Evolutionary conservation across 92 coral and sea anemone genomes (phyloP).

Genomic region (Galaxea fascicularis): DNA sequence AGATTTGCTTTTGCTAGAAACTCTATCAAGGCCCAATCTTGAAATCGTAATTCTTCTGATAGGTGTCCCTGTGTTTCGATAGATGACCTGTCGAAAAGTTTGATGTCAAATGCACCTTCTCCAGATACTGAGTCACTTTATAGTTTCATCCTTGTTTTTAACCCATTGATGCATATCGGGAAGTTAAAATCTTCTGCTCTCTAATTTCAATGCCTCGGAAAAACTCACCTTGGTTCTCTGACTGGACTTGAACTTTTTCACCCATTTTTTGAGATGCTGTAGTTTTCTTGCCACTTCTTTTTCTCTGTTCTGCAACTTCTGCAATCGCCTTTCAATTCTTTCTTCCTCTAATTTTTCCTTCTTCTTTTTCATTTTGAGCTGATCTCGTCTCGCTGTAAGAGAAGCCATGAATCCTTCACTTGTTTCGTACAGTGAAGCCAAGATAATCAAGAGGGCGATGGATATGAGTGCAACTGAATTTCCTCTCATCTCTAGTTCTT

Average conservation of each 20-base stretch:
- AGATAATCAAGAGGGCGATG: neutral
- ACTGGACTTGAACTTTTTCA: slow-evolving; percentile 7
- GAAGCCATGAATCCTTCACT: slow-evolving; percentile 36
- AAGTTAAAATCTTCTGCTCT: neutral
- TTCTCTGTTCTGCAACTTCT: neutral
- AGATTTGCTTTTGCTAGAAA: too few relatives aligned
- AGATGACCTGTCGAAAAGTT: too few relatives aligned
- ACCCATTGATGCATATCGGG: neutral
- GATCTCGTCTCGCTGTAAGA: slow-evolving; percentile 22
- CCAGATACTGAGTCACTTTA: too few relatives aligned
- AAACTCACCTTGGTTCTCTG: slow-evolving; percentile 30
- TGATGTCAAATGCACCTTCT: too few relatives aligned
- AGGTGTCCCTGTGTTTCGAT: too few relatives aligned
- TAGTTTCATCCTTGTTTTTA: neutral
- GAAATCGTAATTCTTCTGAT: too few relatives aligned
- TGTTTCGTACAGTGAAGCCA: slow-evolving; percentile 27
- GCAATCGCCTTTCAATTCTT: slow-evolving; percentile 6
- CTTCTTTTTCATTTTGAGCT: neutral
- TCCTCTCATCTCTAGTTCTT: slow-evolving; percentile 26
- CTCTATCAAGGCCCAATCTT: too few relatives aligned
- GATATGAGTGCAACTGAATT: neutral
- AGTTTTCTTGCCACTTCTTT: slow-evolving; percentile 20
- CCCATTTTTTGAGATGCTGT: neutral
- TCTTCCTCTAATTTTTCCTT: neutral
- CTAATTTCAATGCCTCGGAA: too few relatives aligned